phyloP scores from a whole-genome alignment of 2,888 invertebrate species.

The Dryococelus australis region DNA sequence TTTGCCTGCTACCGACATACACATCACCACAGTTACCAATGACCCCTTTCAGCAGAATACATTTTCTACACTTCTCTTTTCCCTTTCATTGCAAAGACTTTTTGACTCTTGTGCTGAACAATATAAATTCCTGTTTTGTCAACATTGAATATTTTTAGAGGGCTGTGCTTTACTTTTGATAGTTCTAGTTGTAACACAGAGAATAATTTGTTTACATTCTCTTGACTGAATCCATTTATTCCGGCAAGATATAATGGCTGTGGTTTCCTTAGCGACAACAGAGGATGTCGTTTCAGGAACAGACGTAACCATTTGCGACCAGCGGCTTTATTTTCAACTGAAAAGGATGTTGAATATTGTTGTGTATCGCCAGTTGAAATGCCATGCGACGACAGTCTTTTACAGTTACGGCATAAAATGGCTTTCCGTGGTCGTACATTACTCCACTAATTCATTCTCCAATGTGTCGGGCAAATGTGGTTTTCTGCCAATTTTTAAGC shows the following conservation, averaged over 20 bases:
- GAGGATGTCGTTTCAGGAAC: conserved; percentile 5
- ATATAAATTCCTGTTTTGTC: no score
- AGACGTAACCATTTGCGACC: conserved; percentile 18
- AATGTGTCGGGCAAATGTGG: not conserved
- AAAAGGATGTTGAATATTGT: conserved; percentile 21
- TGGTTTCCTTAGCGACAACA: conserved; percentile 7
- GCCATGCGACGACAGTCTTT: not conserved
- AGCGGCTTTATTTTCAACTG: not conserved
- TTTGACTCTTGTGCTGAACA: no score
- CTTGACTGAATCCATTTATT: conserved; percentile 9
- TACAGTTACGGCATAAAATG: not conserved
- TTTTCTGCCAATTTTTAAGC: not conserved
- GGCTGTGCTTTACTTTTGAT: conserved; percentile 18
- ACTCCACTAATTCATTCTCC: not conserved
- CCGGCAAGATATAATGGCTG: conserved; percentile 4
- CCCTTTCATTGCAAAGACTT: conserved; percentile 51
- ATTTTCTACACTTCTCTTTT: conserved; percentile 52
- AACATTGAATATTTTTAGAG: no score
- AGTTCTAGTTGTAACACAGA: not conserved
- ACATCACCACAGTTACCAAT: conserved; percentile 51
- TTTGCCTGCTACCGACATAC: conserved; percentile 47
- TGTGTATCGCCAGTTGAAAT: not conserved
- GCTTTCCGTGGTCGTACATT: not conserved
- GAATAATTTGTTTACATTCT: not conserved
- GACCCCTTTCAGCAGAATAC: conserved; percentile 54